These are phyloP conservation scores for Myrmecophaga tridactyla DNA, from an alignment of 2,113 vertebrate genomes.

Conservation along the genomic window DNA sequence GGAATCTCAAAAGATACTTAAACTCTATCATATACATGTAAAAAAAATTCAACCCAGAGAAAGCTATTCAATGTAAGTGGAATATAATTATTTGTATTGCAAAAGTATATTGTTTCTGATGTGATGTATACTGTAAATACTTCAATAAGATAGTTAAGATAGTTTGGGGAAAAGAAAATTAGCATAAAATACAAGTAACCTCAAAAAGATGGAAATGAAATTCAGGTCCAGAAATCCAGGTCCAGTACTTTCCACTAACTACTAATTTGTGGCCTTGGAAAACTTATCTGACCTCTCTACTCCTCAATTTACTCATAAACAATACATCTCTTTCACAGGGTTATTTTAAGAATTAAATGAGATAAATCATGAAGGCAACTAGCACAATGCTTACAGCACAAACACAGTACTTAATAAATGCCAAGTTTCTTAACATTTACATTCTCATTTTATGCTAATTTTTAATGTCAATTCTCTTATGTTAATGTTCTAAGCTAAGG, in stretches of 20 bases:
- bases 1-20: background rate
- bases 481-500: background rate
- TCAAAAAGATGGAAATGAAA: background rate
- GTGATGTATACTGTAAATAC: background rate
- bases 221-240: background rate
- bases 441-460: background rate
- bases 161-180: background rate
- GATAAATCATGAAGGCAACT: background rate
- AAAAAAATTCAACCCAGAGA: constrained; percentile 5
- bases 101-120: background rate
- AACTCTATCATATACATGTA: background rate
- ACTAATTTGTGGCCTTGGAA: background rate
- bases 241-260: background rate
- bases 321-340: background rate
- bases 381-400: background rate
- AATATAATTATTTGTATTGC: background rate
- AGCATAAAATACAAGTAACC: background rate
- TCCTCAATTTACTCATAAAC: background rate
- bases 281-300: background rate
- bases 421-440: background rate
- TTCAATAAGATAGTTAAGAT: rapidly evolving
- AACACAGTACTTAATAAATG: background rate
- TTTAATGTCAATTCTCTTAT: background rate
- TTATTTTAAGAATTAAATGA: background rate
- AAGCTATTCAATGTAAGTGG: background rate